Conservation (phyloP, 2,797 vertebrate genomes). For the Tachyglossus aculeatus region DNA sequence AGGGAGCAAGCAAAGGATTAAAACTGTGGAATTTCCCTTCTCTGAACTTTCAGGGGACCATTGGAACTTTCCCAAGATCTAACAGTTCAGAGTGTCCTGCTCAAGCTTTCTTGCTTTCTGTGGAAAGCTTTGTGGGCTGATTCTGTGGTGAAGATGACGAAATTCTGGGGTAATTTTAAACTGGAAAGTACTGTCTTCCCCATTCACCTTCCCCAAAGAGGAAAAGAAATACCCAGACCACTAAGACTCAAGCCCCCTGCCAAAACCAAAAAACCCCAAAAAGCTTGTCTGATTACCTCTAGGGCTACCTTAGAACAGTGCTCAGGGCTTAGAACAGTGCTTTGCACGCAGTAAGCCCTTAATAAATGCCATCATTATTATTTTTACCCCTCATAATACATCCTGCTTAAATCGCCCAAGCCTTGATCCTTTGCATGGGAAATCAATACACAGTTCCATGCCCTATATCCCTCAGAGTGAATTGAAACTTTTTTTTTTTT, state of each 20-base stretch:
- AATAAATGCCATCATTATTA: too few relatives aligned
- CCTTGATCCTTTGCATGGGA: neutral
- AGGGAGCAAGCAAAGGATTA: conserved; percentile 14
- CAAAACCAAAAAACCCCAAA: neutral
- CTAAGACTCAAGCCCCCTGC: too few relatives aligned
- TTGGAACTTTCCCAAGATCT: conserved; percentile 49
- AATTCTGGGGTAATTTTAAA: conserved; percentile 51
- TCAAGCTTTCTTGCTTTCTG: conserved; percentile 32
- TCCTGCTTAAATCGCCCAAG: neutral
- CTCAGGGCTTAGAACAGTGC: too few relatives aligned
- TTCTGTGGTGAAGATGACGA: conserved; percentile 57
- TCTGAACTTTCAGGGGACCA: conserved; percentile 42
- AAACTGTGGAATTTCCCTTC: conserved; percentile 9
- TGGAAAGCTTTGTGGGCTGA: conserved; percentile 29
- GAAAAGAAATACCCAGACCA: conserved; percentile 34
- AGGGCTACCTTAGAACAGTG: too few relatives aligned
- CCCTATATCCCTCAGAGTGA: neutral
- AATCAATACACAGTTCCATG: neutral
- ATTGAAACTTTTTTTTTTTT: neutral
- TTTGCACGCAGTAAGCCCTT: too few relatives aligned
- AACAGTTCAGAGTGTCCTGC: conserved; percentile 11
- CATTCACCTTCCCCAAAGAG: conserved; percentile 52
- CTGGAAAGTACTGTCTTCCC: conserved; percentile 44
- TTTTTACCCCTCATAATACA: neutral
- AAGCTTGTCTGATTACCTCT: neutral